Conservation (phyloP, 2,888 invertebrate species). For the Lepidochrysops patricia region DNA sequence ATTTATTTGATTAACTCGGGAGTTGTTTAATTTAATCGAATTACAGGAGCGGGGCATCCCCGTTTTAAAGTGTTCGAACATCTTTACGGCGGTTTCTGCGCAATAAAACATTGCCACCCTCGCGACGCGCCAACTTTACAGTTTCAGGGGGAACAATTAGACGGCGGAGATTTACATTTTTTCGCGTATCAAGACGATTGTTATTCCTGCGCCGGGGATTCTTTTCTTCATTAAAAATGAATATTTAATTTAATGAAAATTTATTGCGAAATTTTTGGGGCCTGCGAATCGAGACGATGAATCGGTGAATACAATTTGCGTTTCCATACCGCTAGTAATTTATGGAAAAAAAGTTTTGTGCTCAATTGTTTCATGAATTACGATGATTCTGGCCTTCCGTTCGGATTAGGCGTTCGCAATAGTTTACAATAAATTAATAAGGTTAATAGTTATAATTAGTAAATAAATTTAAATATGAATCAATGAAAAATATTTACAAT, state of each 20-base stretch:
- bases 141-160: conserved; percentile 74
- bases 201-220: conserved; percentile 62
- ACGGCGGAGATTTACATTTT: conserved; percentile 63
- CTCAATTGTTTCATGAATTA: too few species aligned
- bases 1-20: conserved; percentile 75
- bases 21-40: conserved; percentile 76
- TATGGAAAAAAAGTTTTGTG: neutral
- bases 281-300: conserved; percentile 29
- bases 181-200: conserved; percentile 56
- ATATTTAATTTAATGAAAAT: conserved; percentile 71
- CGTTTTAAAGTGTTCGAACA: conserved; percentile 69
- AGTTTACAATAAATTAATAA: too few species aligned
- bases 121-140: conserved; percentile 66
- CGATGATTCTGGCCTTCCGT: too few species aligned
- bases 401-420: too few species aligned
- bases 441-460: too few species aligned
- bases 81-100: conserved; percentile 73
- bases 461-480: too few species aligned
- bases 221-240: conserved; percentile 66
- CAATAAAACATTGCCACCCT: conserved; percentile 71
- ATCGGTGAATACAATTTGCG: neutral
- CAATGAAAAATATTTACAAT: too few species aligned
- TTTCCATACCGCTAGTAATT: neutral
- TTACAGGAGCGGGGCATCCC: conserved; percentile 54
- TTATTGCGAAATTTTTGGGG: conserved; percentile 49